phyloP scores from a whole-genome alignment of 1,140 invertebrate genomes.

The Calosoma granatense region DNA sequence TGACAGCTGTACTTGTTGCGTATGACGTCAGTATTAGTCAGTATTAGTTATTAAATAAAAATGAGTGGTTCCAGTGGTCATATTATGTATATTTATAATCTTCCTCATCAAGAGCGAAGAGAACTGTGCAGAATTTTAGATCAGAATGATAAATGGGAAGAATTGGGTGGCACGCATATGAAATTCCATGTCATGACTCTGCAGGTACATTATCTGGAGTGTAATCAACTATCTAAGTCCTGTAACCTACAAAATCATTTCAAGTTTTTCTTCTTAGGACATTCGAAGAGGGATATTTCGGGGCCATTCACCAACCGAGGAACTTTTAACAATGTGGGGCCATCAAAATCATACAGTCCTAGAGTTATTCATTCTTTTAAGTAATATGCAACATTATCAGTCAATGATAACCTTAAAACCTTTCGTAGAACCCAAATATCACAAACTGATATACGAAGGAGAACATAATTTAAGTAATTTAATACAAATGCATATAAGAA shows the following conservation, averaged over 20 bases:
- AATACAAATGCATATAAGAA: slow-evolving; percentile 17
- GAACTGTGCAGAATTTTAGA: slow-evolving; percentile 68
- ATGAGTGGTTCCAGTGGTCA: neutral
- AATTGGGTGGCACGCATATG: slow-evolving; percentile 49
- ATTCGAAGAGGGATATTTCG: slow-evolving; percentile 36
- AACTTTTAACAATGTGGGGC: slow-evolving; percentile 67
- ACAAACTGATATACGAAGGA: slow-evolving; percentile 41
- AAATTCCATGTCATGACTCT: slow-evolving; percentile 40
- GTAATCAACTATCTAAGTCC: neutral
- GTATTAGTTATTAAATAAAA: too few species aligned
- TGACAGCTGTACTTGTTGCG: too few species aligned
- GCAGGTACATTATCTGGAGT: slow-evolving; percentile 43
- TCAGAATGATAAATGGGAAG: slow-evolving; percentile 66
- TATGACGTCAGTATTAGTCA: too few species aligned
- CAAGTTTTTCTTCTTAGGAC: slow-evolving; percentile 26
- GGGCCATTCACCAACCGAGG: slow-evolving; percentile 58
- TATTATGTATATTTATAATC: slow-evolving; percentile 54
- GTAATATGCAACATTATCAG: slow-evolving; percentile 58
- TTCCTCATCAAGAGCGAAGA: slow-evolving; percentile 55
- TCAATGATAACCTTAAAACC: slow-evolving; percentile 55
- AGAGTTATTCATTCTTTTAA: slow-evolving; percentile 59
- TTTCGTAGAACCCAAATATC: slow-evolving; percentile 49
- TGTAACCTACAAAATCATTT: slow-evolving; percentile 1
- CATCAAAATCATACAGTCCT: slow-evolving; percentile 67
- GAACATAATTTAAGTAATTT: slow-evolving; percentile 29